Base-by-base conservation (phyloP, 2,797 vertebrate species). In the Tiaroga cobitis region DNA sequence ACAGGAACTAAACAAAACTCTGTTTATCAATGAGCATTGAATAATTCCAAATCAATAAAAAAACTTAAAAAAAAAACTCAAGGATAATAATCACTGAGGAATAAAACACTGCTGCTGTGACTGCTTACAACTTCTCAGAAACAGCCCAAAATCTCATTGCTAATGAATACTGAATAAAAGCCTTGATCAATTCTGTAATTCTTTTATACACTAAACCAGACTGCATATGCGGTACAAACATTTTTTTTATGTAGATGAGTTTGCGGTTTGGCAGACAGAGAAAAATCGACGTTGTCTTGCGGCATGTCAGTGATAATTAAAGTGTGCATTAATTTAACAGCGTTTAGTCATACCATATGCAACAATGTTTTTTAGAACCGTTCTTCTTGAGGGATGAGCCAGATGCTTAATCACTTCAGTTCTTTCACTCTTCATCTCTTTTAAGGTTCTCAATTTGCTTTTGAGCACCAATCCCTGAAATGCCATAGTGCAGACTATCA, bases 401-500 rank as follows among this genome's bases (percentile, higher is more conserved):
- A 93, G 91, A 91, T 91, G 86, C 89, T 89, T 87, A 85, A 87
- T 67, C 90, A 92, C 92, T 92, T 92, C 77, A 86, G 80, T 89
- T 80, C 87, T 77, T 89, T 90, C 87, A 83, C 90, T 91, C 89
- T 88, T 86, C 88, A 92, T 93, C 91, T 92, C 92, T 93, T 92
- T 94, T 93, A 91, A 94, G 90, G 90, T 93, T 92, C 95, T 95
- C 92, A 89, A 92, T 94, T 93, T 92, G 90, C 86, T 65, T 88
- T 82, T 91, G 89, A 92, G 89, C 88, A 77, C 15, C 79, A 88
- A 90, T 93, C 91, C 90, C 91, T 86, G 82, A 91, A 91, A 92
- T 92, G 90, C 92, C 92, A 89, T 82, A 73, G 86, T 81, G 91
- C 88, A 89, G 78, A 43, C 73, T 87, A 73, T 73, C 89, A 92